Evolutionary conservation across 2,888 invertebrate species (phyloP).

Genomic region (Thereva unica): DNA sequence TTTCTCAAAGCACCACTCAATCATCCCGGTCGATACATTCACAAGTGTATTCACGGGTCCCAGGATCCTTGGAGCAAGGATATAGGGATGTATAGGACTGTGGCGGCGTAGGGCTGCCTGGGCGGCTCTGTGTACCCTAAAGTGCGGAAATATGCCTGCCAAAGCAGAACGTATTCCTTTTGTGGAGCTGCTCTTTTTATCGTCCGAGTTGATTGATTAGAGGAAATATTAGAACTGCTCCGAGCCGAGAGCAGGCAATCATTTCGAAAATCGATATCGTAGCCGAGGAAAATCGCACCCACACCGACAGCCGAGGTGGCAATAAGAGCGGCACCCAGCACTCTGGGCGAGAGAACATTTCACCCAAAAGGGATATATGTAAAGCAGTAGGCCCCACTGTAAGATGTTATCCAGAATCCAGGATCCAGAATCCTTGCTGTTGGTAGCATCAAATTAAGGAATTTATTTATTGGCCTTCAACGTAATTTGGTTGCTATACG

Average conservation of each 20-base stretch:
- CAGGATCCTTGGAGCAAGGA: no score
- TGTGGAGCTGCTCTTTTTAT: constrained; percentile 17
- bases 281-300: constrained; percentile 10
- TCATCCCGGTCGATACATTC: constrained; percentile 23
- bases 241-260: constrained; percentile 22
- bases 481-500: not conserved
- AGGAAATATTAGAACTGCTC: constrained; percentile 31
- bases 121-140: no score
- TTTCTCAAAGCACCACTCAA: constrained; percentile 28
- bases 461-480: constrained; percentile 8
- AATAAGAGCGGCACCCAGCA: not conserved
- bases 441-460: constrained; percentile 24
- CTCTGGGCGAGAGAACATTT: no score
- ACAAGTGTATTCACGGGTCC: constrained; percentile 5
- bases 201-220: constrained; percentile 29
- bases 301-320: not conserved
- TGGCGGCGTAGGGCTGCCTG: no score
- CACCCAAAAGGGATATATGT: constrained; percentile 7
- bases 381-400: not conserved
- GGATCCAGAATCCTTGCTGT: not conserved
- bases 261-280: constrained; percentile 24
- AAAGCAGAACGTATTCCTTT: constrained; percentile 14
- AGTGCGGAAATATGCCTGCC: constrained; percentile 2
- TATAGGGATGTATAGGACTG: no score
- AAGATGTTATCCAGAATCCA: not conserved